Conservation (phyloP, 2,113 vertebrate genomes). For the Pionites leucogaster region DNA sequence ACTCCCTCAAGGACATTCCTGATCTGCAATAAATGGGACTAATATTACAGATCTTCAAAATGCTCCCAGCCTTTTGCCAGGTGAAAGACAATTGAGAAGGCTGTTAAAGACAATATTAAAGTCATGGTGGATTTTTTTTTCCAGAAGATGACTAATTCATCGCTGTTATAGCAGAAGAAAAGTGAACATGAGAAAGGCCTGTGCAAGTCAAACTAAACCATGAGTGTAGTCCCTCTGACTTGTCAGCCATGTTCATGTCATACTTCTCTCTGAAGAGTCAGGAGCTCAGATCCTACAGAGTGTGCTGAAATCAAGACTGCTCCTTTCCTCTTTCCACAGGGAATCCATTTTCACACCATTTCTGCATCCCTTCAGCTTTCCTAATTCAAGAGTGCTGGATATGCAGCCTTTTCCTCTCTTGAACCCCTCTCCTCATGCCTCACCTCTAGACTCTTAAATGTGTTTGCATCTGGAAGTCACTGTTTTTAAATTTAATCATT, state of each 20-base stretch:
- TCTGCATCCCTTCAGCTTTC: background rate
- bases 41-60: background rate
- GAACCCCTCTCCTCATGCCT: background rate
- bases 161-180: background rate
- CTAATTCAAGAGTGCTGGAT: background rate
- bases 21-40: background rate
- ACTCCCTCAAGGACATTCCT: background rate
- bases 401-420: background rate
- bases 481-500: slow-evolving; percentile 42
- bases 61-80: background rate
- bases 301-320: background rate
- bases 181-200: background rate
- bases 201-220: background rate
- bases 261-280: background rate
- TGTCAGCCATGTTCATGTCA: rapidly evolving
- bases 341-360: background rate
- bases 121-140: background rate
- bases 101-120: background rate
- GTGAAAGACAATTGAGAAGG: background rate
- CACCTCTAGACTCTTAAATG: background rate
- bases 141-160: background rate
- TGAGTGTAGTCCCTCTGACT: rapidly evolving
- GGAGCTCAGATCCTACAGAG: background rate
- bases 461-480: background rate
- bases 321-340: background rate